Evolutionary conservation across 2,888 invertebrate species (phyloP).

Genomic region (Marronus borbonicus): DNA sequence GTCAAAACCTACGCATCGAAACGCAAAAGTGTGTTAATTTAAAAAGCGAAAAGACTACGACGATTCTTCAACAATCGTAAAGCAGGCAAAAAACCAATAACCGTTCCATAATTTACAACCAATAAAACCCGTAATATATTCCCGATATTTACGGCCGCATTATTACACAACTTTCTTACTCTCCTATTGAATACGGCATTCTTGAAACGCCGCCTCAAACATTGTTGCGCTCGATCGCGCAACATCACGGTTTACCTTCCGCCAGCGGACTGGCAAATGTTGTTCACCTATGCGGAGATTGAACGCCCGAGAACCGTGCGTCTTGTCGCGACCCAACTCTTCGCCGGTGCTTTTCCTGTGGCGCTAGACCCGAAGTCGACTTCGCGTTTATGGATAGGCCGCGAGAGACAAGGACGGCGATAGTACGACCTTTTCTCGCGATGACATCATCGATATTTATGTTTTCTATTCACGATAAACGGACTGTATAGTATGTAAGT

Average conservation of each 20-base stretch:
- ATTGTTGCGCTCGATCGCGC: background rate
- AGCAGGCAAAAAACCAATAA: background rate
- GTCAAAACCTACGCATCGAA: too few relatives aligned
- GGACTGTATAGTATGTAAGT: slow-evolving; percentile 54
- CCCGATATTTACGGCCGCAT: slow-evolving; percentile 14
- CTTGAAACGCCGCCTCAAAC: too few relatives aligned
- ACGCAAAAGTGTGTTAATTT: slow-evolving; percentile 1
- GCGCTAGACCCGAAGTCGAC: slow-evolving; percentile 40
- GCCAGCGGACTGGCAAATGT: slow-evolving; percentile 26
- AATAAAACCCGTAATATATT: slow-evolving; percentile 16
- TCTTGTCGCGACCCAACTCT: slow-evolving; percentile 1
- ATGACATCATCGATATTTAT: slow-evolving; percentile 58
- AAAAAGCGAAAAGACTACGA: slow-evolving; percentile 21
- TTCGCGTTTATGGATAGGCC: background rate
- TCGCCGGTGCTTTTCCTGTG: slow-evolving; percentile 26
- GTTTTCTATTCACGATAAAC: slow-evolving; percentile 39
- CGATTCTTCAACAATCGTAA: too few relatives aligned
- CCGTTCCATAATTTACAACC: slow-evolving; percentile 22
- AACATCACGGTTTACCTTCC: slow-evolving; percentile 3
- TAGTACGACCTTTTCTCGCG: slow-evolving; percentile 19
- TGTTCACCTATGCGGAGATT: slow-evolving; percentile 33
- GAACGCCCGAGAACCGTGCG: background rate
- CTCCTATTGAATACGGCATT: background rate
- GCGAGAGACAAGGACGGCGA: slow-evolving; percentile 23
- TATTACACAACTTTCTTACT: slow-evolving; percentile 14